Base-by-base conservation (phyloP, 1,140 invertebrate genomes). In the Papilio polyxenes region DNA sequence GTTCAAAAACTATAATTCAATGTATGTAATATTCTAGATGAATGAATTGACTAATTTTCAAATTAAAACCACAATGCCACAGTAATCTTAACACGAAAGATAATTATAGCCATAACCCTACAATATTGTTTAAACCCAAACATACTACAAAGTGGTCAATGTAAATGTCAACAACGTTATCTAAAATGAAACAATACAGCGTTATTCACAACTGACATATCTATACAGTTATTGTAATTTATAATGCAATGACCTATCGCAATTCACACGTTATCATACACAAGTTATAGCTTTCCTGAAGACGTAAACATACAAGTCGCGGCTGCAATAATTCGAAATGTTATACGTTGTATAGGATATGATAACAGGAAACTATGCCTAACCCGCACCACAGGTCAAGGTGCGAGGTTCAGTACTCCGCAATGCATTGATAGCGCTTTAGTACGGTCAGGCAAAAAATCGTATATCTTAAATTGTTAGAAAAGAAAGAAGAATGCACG, bases 321-420 rank as follows among this genome's bases (percentile, higher is more conserved):
- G 20, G 72, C 49, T 59, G 23, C 23, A 74, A 48, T 49, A 74
- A 48, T 49, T 65, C 75, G 74, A 75, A 83, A 80, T 62, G 74
- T 44, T 81, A 48, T 78, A 80, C 82, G 82, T 83, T 78, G 75
- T 23, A 44, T 62, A 65, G 56, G 48, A 37, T 80, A 62, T 37
- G 82, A 74, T 81, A 78, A 20, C 48, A 77, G 53, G 74, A 51
- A 87, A 82, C 82, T 82, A 84, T 83, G 85, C 75, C 78, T 87
- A 86, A 84, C 84, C 82, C 81, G 82, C 65, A 53, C 82, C 83
- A 80, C 81, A 83, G 88, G 87, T 89, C 88, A 87, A 86, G 72
- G 83, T 82, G 82, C 80, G 75, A 81, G 83, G 86, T 86, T 88
- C 85, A 86, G 85, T 86, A 79, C 80, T 85, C 87, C 82, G 85